phyloP scores from a whole-genome alignment of 2,113 vertebrate species.

The Myiopsitta monachus region DNA sequence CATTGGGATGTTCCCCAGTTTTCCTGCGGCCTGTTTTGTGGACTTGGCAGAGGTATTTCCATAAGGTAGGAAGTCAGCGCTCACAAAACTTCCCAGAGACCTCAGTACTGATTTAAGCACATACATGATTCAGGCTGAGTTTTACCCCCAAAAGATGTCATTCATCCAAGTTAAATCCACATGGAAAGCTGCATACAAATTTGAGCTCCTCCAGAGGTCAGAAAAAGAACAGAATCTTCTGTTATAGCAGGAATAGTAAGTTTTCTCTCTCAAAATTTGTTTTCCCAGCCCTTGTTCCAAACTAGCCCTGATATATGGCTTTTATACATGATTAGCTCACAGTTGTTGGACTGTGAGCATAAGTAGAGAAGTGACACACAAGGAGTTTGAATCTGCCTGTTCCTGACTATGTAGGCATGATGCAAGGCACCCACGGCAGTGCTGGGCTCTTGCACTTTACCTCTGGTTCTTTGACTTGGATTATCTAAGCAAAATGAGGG shows the following conservation, averaged over 20 bases:
- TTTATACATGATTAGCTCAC: neutral
- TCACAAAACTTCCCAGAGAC: neutral
- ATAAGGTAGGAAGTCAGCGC: neutral
- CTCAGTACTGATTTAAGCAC: neutral
- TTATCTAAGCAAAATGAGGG: neutral
- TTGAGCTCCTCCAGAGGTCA: neutral
- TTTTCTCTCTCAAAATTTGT: neutral
- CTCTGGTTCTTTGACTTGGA: neutral
- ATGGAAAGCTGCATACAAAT: neutral
- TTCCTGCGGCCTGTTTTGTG: neutral
- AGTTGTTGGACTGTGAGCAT: neutral
- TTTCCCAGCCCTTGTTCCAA: neutral
- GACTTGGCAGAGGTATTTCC: neutral
- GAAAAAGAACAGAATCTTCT: neutral
- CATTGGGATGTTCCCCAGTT: fast-evolving
- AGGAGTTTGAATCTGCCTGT: neutral
- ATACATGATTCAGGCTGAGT: neutral
- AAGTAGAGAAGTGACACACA: neutral
- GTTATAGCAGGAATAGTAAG: neutral
- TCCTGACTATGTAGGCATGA: neutral
- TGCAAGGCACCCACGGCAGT: neutral
- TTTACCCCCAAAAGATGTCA: neutral
- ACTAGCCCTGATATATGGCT: neutral
- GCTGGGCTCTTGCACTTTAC: neutral
- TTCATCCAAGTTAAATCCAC: neutral